Evolutionary conservation across 2,113 vertebrate species (phyloP), one percentile per base, ranked within the genome.

Genomic region (Erythrocercus mccallii): DNA sequence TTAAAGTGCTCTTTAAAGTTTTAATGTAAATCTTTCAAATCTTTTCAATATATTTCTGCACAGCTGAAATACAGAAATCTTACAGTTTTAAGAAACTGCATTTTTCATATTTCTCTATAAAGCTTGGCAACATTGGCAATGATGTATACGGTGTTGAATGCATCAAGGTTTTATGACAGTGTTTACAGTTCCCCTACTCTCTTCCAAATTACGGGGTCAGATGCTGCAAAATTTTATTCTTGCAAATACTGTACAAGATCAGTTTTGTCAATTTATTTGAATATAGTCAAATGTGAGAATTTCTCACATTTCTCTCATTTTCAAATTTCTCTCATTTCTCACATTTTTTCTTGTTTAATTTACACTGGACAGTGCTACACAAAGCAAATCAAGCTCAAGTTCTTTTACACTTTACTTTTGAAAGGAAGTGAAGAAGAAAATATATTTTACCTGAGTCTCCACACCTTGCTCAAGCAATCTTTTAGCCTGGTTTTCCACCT

Each of bases 401-500:
- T 57, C 28, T 57, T 72, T 51, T 18, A 42, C 33, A 78, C 21
- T 76, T 78, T 35, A 76, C 15, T 88, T 89, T 57, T 53, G 47
- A 91, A 85, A 94, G 82, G 19, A 76, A 84, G 6, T 9, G 71
- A 81, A 80, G 38, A 40, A 57, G 16, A 79, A 81, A 88, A 23
- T 6, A 28, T 85, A 50, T 94, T 95, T 97, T 98, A 99, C 99
- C 99, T 99, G 99, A 81, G 99, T 99, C 94, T 99, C 99, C 95
- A 99, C 98, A 94, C 99, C 99, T 94, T 99, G 99, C 82, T 99
- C 99, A 88, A 99, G 96, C 70, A 99, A 96, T 40, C 99, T 98
- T 94, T 99, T 99, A 91, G 99, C 99, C 96, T 99, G 99, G 97
- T 99, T 99, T 97, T 99, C 99, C 85, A 99, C 99, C 97, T 99